Conservation (phyloP, 1,140 invertebrate species). For the Achroia grisella region DNA sequence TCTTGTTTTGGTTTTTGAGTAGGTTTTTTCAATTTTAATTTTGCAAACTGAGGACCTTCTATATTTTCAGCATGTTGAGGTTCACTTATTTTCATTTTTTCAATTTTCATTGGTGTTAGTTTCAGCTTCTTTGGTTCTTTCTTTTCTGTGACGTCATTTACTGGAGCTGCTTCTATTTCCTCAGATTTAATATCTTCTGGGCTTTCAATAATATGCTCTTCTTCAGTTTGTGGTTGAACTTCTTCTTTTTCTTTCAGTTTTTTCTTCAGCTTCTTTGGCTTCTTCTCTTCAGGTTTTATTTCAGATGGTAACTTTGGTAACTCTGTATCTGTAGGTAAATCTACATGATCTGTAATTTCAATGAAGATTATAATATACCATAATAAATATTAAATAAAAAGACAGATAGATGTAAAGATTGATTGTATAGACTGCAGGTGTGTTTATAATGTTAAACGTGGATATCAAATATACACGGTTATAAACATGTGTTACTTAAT, state of each 20-base stretch:
- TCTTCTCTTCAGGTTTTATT: constrained; percentile 1
- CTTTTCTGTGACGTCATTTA: constrained; percentile 7
- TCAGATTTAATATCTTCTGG: background rate
- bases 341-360: too few species aligned
- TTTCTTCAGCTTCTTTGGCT: constrained; percentile 12
- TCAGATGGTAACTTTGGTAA: too few species aligned
- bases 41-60: constrained; percentile 72
- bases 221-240: background rate
- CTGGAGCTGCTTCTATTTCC: constrained; percentile 6
- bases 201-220: constrained; percentile 7
- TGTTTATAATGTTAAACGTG: too few species aligned
- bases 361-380: too few species aligned
- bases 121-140: constrained; percentile 58
- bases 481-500: too few species aligned
- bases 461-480: too few species aligned
- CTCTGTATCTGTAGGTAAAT: too few species aligned
- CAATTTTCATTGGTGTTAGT: constrained; percentile 38
- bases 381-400: too few species aligned
- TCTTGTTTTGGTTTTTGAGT: constrained; percentile 66
- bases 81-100: constrained; percentile 54
- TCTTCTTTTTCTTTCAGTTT: constrained; percentile 2
- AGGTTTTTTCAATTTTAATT: constrained; percentile 78
- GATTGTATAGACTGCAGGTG: too few species aligned
- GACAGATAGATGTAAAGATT: too few species aligned
- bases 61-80: constrained; percentile 54